Base-by-base conservation (phyloP, 2,113 vertebrate species). In the Oryzias celebensis region DNA sequence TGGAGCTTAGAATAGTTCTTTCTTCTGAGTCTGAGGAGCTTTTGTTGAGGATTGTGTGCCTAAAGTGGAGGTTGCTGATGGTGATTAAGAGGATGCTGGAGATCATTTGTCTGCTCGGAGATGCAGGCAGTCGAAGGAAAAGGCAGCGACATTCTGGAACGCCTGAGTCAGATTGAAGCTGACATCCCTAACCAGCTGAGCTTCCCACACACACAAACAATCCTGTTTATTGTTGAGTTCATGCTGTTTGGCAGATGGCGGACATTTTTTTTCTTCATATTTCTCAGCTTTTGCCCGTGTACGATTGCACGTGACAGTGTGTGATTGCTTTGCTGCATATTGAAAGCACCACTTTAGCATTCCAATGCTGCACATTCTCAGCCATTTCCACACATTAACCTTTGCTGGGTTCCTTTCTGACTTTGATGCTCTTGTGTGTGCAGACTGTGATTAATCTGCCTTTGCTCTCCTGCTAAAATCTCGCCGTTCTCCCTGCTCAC, bases 391-490 rank as follows among this genome's bases (percentile, higher is more conserved):
- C 79, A 78, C 74, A 83, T 87, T 85, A 85, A 87, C 85, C 83
- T 89, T 87, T 87, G 42, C 74, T 5, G 41, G 53, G 71, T 74
- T 79, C 68, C 69, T 77, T 74, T 51, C 78, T 69, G 75, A 67
- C 78, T 41, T 24, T 51, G 59, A 65, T 71, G 74, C 66, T 74
- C 65, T 54, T 66, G 59, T 75, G 60, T 67, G 42, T 64, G 52
- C 10, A 20, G 65, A 76, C 70, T 80, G 60, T 84, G 79, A 90
- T 87, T 87, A 86, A 87, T 84, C 84, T 79, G 81, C 58, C 81
- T 83, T 81, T 77, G 57, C 80, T 78, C 73, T 59, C 43, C 20
- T 85, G 83, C 85, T 88, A 83, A 83, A 86, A 90, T 90, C 88
- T 88, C 65, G 75, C 65, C 75, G 82, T 79, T 85, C 83, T 82